Conservation (phyloP, 2,797 vertebrate species). For the Siniperca scherzeri region DNA sequence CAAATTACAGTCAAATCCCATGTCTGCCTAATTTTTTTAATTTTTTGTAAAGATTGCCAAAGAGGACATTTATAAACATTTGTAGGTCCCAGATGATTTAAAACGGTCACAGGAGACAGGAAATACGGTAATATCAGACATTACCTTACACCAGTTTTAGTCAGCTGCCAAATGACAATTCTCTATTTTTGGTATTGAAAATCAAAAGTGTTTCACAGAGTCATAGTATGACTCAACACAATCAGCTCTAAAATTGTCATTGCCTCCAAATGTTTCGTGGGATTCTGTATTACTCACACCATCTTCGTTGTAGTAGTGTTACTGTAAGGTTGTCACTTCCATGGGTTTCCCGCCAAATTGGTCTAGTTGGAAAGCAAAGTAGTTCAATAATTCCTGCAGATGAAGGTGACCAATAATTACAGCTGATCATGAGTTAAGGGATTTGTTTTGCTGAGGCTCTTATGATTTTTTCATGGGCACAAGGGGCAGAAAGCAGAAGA, state of each 20-base stretch:
- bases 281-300: constrained; percentile 63
- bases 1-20: neutral
- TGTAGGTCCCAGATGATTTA: neutral
- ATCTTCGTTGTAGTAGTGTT: constrained; percentile 52
- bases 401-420: constrained; percentile 19
- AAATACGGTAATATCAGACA: neutral
- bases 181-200: constrained; percentile 36
- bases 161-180: constrained; percentile 17
- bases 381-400: constrained; percentile 20
- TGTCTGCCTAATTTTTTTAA: neutral
- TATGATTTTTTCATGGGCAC: neutral
- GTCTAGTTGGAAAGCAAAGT: constrained; percentile 34
- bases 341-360: constrained; percentile 42
- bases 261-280: constrained; percentile 61
- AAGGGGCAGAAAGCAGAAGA: neutral
- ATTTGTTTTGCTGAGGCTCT: neutral
- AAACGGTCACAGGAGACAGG: accelerated
- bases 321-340: constrained; percentile 50
- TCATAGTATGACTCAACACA: constrained; percentile 61
- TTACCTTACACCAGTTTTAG: neutral
- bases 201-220: constrained; percentile 40
- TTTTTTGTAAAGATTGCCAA: too few species aligned
- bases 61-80: too few species aligned
- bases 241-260: constrained; percentile 54
- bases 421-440: neutral